phyloP scores from a whole-genome alignment of 2,888 invertebrate species.

The Eremobia ochroleuca region DNA sequence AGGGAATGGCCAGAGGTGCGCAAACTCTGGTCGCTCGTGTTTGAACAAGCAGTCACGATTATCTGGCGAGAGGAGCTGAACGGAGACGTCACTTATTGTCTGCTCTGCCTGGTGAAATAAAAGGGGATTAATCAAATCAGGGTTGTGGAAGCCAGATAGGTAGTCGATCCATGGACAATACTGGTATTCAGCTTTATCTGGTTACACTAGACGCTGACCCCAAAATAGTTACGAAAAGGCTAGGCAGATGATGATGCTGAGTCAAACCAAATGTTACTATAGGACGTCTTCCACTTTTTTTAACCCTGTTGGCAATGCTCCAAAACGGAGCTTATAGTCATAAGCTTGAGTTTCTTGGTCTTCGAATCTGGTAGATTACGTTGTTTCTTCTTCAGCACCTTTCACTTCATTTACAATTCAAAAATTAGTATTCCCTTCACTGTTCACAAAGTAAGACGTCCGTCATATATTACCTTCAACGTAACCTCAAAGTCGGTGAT shows the following conservation, averaged over 20 bases:
- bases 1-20: constrained; percentile 84
- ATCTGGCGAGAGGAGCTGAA: constrained; percentile 84
- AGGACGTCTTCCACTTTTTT: background rate
- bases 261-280: background rate
- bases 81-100: constrained; percentile 91
- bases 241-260: no score
- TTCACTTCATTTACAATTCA: background rate
- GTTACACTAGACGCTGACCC: background rate
- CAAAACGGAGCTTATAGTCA: background rate
- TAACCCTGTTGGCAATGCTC: background rate
- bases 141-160: no score
- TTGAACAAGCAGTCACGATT: constrained; percentile 91
- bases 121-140: background rate
- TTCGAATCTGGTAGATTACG: background rate
- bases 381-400: background rate
- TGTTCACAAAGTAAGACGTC: background rate
- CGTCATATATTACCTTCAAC: constrained; percentile 77
- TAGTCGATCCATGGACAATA: no score
- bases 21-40: constrained; percentile 87
- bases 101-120: constrained; percentile 87
- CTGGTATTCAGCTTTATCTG: background rate
- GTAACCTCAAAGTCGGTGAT: constrained; percentile 81
- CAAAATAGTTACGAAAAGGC: no score
- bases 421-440: background rate
- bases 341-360: background rate